phyloP scores from a whole-genome alignment of 2,113 vertebrate genomes.

The Cranoglanis bouderius region DNA sequence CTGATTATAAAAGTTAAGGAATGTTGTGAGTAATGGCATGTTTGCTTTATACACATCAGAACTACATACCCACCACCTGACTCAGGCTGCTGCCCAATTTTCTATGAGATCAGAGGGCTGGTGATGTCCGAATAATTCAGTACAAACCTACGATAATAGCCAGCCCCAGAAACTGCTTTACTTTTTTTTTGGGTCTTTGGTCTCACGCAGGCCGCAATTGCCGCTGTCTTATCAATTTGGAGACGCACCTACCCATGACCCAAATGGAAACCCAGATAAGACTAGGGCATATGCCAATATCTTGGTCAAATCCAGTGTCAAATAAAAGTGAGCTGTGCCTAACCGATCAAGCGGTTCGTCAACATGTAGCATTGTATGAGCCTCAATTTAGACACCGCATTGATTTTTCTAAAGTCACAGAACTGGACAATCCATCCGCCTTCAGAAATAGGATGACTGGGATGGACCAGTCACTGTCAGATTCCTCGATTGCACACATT shows the following conservation, averaged over 20 bases:
- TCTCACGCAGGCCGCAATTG: background rate
- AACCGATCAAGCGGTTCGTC: background rate
- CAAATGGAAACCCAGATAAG: background rate
- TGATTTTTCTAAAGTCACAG: background rate
- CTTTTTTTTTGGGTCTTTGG: background rate
- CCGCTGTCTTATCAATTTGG: background rate
- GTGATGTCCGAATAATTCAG: background rate
- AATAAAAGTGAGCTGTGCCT: background rate
- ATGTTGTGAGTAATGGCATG: constrained; percentile 23
- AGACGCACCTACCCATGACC: background rate
- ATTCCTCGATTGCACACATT: background rate
- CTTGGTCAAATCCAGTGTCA: background rate
- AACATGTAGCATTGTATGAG: background rate
- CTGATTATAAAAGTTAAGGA: background rate
- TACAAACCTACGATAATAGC: background rate
- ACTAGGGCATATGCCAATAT: background rate
- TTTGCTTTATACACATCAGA: background rate
- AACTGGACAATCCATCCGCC: background rate
- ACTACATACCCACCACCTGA: background rate
- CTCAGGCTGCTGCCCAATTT: background rate
- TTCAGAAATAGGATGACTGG: background rate
- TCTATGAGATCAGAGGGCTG: background rate
- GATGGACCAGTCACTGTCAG: background rate
- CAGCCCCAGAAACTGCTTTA: background rate
- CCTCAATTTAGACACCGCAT: background rate